Evolutionary conservation across 2,888 invertebrate species (phyloP).

Genomic region (Drosophila imparisetae): DNA sequence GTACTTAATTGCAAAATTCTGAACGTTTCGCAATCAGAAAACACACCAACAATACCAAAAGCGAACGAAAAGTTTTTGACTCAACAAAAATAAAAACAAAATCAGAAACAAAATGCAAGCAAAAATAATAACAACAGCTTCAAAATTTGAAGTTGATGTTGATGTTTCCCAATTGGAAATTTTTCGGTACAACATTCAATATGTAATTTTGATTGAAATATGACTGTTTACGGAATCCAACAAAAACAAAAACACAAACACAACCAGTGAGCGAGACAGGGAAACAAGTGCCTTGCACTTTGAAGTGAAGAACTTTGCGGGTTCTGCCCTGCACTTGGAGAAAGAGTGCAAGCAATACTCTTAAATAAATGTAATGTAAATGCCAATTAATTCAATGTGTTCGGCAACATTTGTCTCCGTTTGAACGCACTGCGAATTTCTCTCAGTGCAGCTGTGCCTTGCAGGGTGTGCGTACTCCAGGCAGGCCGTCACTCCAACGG

Average conservation of each 20-base stretch:
- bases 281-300: conserved; percentile 42
- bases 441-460: conserved; percentile 57
- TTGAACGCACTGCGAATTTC: conserved; percentile 9
- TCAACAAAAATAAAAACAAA: not conserved
- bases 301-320: not conserved
- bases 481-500: conserved; percentile 62
- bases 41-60: conserved; percentile 39
- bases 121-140: conserved; percentile 25
- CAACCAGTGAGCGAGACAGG: conserved; percentile 2
- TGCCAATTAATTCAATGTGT: not conserved
- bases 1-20: conserved; percentile 75
- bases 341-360: not conserved
- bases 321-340: not conserved
- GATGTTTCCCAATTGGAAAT: conserved; percentile 35
- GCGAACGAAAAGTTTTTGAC: not conserved
- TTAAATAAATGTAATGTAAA: not conserved
- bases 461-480: conserved; percentile 68
- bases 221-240: conserved; percentile 66
- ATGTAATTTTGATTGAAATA: conserved; percentile 81
- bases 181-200: conserved; percentile 56
- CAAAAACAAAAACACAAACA: conserved; percentile 42
- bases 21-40: conserved; percentile 51
- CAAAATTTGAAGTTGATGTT: conserved; percentile 42
- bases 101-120: conserved; percentile 4
- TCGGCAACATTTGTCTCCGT: not conserved